Base-by-base conservation (phyloP, 2,888 invertebrate species). In the Steinernema scapterisci region DNA sequence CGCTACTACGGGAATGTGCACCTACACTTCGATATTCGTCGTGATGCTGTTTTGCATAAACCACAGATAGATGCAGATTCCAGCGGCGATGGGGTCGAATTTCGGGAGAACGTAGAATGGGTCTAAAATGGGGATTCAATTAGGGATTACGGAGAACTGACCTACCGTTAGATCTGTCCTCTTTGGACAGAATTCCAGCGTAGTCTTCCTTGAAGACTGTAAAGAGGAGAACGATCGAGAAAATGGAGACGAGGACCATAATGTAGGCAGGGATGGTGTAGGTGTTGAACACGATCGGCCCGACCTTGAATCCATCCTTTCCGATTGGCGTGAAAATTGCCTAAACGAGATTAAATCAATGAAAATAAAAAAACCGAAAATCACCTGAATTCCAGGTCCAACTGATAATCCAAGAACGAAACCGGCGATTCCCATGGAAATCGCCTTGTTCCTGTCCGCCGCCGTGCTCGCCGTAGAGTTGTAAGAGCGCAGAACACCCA, bases 1-100 rank as follows among this genome's bases (percentile, higher is more conserved):
- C n/a, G n/a, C n/a, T n/a, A n/a, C n/a, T n/a, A n/a, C n/a, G n/a
- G n/a, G n/a, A n/a, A n/a, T n/a, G n/a, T n/a, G n/a, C 54, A 75
- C 79, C 77, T 74, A 80, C 81, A 82, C 81, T 79, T 80, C 81
- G 51, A 81, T 81, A 56, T 78, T 78, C 9, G 78, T 78, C 5
- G 72, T 77, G 27, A 79, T 77, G 25, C 77, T 78, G 21, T 79
- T 76, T 44, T 73, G 77, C 72, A 79, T 74, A 73, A 81, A 76
- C 75, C 80, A 82, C 44, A 82, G 71, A 73, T 80, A 82, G 43
- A 82, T 79, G 45, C 80, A 81, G 43, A 81, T 74, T 0, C 79
- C 56, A 7, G 81, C 82, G 13, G 82, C 79, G 9, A 76, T 45
- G 13, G 75, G 19, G 54, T 82, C 82, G 71, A 71, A 81, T 43